A percentile compares a stretch with the other conserved stretches of the same genome.
phyloP scores from a whole-genome alignment of 2,797 vertebrate genomes.

The Mus minutoides region DNA sequence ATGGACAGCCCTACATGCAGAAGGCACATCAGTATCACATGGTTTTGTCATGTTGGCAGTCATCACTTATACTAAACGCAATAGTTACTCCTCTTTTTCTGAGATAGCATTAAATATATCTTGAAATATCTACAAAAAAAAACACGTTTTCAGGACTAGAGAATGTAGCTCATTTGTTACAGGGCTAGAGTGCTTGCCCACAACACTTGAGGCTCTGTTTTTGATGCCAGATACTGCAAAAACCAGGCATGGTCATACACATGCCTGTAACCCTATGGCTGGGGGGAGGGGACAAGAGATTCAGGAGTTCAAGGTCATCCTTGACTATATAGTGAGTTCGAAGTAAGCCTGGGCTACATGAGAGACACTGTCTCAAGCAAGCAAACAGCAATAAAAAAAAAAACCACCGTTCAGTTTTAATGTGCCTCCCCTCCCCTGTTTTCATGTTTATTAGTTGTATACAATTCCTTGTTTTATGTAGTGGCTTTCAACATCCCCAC shows the following conservation, averaged over 20 bases:
- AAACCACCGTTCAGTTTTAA: slow-evolving; percentile 6
- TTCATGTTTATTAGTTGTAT: not conserved
- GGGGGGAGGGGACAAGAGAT: not conserved
- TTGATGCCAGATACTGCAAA: not conserved
- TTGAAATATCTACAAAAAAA: slow-evolving; percentile 20
- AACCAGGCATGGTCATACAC: not conserved
- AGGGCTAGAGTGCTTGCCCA: not conserved
- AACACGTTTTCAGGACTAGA: not conserved
- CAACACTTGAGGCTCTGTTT: not conserved
- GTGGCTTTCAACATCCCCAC: not conserved
- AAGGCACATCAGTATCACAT: not conserved
- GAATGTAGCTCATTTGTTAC: not conserved
- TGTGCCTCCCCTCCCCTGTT: not conserved
- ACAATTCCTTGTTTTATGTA: slow-evolving; percentile 18
- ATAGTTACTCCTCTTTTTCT: not conserved
- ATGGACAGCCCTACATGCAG: not conserved
- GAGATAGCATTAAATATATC: not conserved
- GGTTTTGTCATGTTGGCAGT: not conserved
- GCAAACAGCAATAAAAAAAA: not conserved
- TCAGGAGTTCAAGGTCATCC: not conserved
- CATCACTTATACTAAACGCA: not conserved
- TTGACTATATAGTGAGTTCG: not conserved
- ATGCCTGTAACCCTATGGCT: not conserved
- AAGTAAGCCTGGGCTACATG: not conserved
- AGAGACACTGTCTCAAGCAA: not conserved